Conservation (phyloP, 2,797 vertebrate species). For the Xerus rutilus region DNA sequence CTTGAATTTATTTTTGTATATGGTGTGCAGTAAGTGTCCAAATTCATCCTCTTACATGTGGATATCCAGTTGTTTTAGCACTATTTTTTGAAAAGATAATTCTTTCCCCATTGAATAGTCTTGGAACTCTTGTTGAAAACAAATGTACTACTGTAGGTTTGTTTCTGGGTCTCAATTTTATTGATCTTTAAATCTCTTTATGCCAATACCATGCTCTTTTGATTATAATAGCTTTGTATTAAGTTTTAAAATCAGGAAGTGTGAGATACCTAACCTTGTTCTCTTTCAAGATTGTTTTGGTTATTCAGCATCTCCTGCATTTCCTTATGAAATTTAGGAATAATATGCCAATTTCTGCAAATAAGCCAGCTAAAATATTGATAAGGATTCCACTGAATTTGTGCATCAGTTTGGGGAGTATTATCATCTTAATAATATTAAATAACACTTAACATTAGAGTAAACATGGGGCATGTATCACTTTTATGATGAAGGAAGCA, state of each 20-base stretch:
- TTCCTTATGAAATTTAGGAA: background rate
- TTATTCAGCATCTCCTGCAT: background rate
- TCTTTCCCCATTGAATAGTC: background rate
- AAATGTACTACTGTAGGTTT: background rate
- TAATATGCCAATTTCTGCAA: background rate
- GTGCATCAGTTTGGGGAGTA: background rate
- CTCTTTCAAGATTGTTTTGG: background rate
- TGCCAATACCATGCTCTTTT: background rate
- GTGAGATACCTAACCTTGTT: background rate
- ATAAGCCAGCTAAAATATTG: constrained; percentile 1
- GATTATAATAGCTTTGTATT: background rate
- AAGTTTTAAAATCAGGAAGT: constrained; percentile 32
- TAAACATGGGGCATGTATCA: background rate
- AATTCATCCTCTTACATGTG: background rate
- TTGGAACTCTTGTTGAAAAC: background rate
- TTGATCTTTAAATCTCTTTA: background rate
- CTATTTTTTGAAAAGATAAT: background rate
- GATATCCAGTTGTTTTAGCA: background rate
- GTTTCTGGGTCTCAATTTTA: background rate
- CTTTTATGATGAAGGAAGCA: constrained; percentile 44
- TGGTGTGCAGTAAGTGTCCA: background rate
- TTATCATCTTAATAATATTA: background rate
- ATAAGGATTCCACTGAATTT: background rate
- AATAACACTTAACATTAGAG: constrained; percentile 12
- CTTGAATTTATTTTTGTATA: constrained; percentile 28